Percentiles rank a stretch among this genome's conserved stretches.
These are phyloP conservation scores for Zaprionus gabonicus DNA, from an alignment of 1,140 invertebrate genomes.

Conservation along the genomic window DNA sequence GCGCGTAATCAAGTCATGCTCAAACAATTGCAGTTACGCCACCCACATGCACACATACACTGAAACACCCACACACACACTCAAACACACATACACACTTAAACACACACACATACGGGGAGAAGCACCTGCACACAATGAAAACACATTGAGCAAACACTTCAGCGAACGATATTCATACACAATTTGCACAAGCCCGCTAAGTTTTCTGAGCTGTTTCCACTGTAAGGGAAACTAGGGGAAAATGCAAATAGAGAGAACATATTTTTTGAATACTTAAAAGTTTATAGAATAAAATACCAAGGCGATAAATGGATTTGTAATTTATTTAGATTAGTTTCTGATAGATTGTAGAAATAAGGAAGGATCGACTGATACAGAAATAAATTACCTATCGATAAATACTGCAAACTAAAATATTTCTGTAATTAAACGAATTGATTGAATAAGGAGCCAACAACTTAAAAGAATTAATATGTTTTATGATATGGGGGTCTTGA, in stretches of 20 bases:
- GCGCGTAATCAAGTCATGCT: constrained; percentile 49
- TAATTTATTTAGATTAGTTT: too few relatives aligned
- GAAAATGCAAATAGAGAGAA: neutral
- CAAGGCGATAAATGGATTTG: too few relatives aligned
- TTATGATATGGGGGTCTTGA: too few relatives aligned
- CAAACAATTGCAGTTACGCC: constrained; percentile 49
- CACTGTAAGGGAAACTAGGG: neutral
- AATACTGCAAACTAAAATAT: too few relatives aligned
- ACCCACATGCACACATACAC: neutral
- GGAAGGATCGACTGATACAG: too few relatives aligned
- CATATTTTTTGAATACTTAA: too few relatives aligned
- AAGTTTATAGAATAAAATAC: too few relatives aligned
- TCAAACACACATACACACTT: constrained; percentile 1
- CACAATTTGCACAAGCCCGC: constrained; percentile 31
- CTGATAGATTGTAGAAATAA: too few relatives aligned
- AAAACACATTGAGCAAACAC: constrained; percentile 49
- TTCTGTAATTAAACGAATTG: too few relatives aligned
- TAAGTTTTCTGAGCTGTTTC: constrained; percentile 15
- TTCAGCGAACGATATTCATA: constrained; percentile 47
- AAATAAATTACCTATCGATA: too few relatives aligned
- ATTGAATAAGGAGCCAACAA: too few relatives aligned
- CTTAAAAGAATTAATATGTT: too few relatives aligned
- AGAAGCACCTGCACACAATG: constrained; percentile 9
- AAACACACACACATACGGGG: neutral
- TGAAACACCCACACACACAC: constrained; percentile 3